These are phyloP conservation scores for Malacosoma neustria DNA, from an alignment of 2,888 invertebrate genomes.

Conservation along the genomic window DNA sequence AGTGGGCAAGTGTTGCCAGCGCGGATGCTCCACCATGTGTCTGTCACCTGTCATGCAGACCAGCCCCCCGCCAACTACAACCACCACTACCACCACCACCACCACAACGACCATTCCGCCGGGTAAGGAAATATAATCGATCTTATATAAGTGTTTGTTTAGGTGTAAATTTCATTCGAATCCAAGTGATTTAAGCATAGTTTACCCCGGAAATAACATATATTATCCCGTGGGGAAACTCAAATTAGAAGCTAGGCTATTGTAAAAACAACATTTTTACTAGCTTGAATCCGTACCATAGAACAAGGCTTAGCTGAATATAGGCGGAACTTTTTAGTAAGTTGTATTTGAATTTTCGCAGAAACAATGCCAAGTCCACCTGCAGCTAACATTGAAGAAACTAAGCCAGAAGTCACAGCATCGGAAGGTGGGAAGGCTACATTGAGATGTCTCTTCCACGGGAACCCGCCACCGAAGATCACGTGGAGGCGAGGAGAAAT, in stretches of 20 bases:
- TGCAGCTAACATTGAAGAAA: conserved; percentile 33
- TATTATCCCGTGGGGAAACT: no score
- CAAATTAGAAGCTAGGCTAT: no score
- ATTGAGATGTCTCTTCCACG: conserved; percentile 83
- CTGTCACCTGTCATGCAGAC: conserved; percentile 32
- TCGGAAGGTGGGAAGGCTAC: conserved; percentile 84
- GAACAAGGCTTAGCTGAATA: no score
- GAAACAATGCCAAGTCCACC: background rate
- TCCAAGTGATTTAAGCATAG: no score
- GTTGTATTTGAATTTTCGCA: no score
- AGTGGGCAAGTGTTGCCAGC: conserved; percentile 86
- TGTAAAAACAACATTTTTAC: no score
- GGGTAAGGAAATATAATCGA: background rate
- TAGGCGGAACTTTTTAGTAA: no score
- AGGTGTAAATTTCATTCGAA: no score
- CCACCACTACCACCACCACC: conserved; percentile 26
- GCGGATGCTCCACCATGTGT: conserved; percentile 85
- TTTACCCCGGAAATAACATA: no score
- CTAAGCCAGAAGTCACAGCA: conserved; percentile 77
- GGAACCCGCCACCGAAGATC: conserved; percentile 85
- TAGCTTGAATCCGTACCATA: no score
- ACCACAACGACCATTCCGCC: no score
- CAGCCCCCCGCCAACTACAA: conserved; percentile 13
- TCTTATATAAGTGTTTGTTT: no score
- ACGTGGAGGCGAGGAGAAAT: conserved; percentile 84